These are phyloP conservation scores for Trichonephila clavata DNA, from an alignment of 1,140 invertebrate genomes.

Conservation along the genomic window DNA sequence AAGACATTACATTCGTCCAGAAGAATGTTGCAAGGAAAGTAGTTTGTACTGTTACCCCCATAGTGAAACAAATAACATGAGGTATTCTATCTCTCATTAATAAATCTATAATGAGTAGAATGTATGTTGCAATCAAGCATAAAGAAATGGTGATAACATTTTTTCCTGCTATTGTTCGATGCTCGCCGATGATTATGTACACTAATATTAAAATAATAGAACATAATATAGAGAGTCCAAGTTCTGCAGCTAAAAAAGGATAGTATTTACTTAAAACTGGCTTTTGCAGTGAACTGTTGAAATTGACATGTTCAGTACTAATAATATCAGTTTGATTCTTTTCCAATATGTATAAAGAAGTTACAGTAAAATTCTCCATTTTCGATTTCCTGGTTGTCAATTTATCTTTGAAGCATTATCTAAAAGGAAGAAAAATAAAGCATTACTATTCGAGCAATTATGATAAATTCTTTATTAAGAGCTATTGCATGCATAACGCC, in stretches of 20 bases:
- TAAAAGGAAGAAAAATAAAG: not conserved
- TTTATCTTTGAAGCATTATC: not conserved
- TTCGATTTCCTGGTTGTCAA: not conserved
- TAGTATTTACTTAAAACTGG: constrained; percentile 60
- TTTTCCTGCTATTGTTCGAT: constrained; percentile 77
- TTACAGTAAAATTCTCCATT: not conserved
- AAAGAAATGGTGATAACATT: constrained; percentile 77
- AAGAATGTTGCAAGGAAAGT: constrained; percentile 82
- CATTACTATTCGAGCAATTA: not conserved
- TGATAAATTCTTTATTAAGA: too few species aligned
- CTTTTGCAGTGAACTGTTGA: not conserved
- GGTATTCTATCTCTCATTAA: constrained; percentile 52
- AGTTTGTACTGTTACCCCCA: constrained; percentile 82
- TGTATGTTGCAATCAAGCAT: constrained; percentile 75
- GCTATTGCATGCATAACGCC: too few species aligned
- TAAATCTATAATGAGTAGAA: constrained; percentile 74
- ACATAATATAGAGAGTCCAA: constrained; percentile 75
- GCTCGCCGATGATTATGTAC: constrained; percentile 75
- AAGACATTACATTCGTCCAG: constrained; percentile 82
- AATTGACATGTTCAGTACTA: not conserved
- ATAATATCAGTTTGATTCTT: not conserved
- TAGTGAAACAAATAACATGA: constrained; percentile 79
- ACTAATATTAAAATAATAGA: constrained; percentile 74
- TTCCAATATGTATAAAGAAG: not conserved
- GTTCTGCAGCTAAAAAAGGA: constrained; percentile 52